Conservation (phyloP, 2,113 vertebrate species). For the Numenius arquata region DNA sequence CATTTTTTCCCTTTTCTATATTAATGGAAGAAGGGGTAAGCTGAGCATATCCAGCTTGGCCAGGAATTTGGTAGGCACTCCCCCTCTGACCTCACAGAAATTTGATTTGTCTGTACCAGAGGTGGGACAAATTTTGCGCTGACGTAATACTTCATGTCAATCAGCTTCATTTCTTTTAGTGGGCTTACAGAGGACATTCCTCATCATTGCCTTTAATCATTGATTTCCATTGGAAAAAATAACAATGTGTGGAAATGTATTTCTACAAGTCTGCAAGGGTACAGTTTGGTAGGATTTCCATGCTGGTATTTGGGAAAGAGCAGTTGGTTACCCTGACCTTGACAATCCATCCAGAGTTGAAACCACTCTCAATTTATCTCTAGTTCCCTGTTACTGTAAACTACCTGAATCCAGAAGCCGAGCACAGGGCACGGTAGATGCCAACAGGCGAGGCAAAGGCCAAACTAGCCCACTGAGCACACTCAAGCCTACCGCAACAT, state of each 20-base stretch:
- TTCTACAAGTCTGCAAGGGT: not conserved
- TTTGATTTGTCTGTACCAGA: not conserved
- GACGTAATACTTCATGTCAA: not conserved
- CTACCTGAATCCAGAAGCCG: not conserved
- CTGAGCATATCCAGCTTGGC: not conserved
- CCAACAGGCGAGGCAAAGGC: not conserved
- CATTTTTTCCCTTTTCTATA: not conserved
- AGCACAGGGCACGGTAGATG: not conserved
- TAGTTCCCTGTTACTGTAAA: not conserved
- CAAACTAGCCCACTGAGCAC: not conserved
- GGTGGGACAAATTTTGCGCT: not conserved
- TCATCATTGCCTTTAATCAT: not conserved
- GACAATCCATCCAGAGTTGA: not conserved
- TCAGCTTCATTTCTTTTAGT: not conserved
- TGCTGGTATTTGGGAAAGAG: not conserved
- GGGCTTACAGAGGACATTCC: not conserved
- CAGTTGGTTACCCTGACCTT: not conserved
- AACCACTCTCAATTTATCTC: not conserved
- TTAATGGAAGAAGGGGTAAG: not conserved
- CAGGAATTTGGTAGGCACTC: not conserved
- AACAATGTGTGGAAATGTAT: not conserved
- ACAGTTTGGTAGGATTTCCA: not conserved
- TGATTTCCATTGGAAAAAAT: not conserved
- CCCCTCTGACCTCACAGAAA: not conserved
- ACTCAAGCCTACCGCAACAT: not conserved